Evolutionary conservation across 1,140 invertebrate species (phyloP).

Genomic region (Listronotus oregonensis): DNA sequence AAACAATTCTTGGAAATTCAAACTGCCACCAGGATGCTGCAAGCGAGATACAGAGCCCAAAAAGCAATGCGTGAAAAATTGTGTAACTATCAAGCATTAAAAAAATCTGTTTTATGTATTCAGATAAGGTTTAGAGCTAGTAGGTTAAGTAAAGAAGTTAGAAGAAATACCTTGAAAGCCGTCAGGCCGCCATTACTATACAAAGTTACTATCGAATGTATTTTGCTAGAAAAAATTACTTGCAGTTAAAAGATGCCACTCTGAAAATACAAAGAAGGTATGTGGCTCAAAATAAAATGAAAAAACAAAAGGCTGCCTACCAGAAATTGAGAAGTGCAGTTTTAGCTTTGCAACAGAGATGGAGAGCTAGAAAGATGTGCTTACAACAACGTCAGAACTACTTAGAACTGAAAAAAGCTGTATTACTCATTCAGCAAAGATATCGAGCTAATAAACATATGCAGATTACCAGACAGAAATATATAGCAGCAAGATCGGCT

Average conservation of each 20-base stretch:
- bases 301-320: not conserved
- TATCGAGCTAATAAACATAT: constrained; percentile 52
- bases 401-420: constrained; percentile 31
- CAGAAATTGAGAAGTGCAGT: constrained; percentile 1
- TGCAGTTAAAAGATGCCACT: constrained; percentile 15
- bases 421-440: constrained; percentile 41
- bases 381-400: constrained; percentile 25
- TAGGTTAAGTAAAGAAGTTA: constrained; percentile 1
- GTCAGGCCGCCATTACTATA: constrained; percentile 25
- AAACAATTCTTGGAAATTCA: constrained; percentile 32
- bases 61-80: constrained; percentile 44
- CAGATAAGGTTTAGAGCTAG: constrained; percentile 47
- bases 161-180: not conserved
- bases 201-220: constrained; percentile 29
- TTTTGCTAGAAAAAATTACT: constrained; percentile 30
- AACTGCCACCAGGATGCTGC: constrained; percentile 35
- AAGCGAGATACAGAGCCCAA: constrained; percentile 55
- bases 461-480: constrained; percentile 41
- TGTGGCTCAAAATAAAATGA: not conserved
- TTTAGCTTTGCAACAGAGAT: constrained; percentile 9
- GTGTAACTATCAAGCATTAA: constrained; percentile 31
- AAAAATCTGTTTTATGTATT: constrained; percentile 49
- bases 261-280: not conserved
- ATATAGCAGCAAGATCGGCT: constrained; percentile 50
- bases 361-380: constrained; percentile 8